Conservation (phyloP, 2,113 vertebrate species). For the Nycticebus coucang region DNA sequence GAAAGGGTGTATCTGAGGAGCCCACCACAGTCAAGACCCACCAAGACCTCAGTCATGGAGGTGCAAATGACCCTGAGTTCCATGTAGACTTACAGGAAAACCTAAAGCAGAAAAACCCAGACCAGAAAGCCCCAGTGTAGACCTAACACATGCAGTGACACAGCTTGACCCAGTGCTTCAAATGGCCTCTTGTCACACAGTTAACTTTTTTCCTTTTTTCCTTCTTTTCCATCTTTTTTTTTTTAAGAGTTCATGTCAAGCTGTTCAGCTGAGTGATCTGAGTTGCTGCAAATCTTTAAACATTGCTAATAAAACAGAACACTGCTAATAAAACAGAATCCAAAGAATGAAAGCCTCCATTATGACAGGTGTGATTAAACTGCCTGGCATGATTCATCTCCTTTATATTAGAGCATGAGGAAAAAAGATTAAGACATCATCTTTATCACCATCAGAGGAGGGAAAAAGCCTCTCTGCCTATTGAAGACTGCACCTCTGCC, state of each 20-base stretch:
- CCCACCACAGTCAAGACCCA: neutral
- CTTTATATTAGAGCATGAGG: neutral
- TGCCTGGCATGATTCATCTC: neutral
- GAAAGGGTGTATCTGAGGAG: neutral
- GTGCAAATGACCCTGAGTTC: neutral
- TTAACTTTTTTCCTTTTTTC: neutral
- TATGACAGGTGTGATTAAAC: conserved; percentile 35
- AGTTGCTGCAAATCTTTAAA: conserved; percentile 4
- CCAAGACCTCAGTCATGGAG: too few species aligned
- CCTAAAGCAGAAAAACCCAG: neutral
- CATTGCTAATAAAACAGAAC: conserved; percentile 51
- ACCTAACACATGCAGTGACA: too few species aligned
- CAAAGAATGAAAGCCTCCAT: neutral
- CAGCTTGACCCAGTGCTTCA: accelerated
- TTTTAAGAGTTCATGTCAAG: conserved; percentile 36
- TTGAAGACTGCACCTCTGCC: neutral
- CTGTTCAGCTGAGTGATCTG: neutral
- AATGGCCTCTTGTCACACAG: neutral
- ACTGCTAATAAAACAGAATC: conserved; percentile 51
- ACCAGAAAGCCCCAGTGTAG: neutral
- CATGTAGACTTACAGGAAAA: neutral
- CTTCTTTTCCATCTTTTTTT: neutral
- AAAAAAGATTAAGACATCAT: conserved; percentile 41
- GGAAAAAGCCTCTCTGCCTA: neutral
- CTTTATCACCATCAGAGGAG: neutral